These are phyloP conservation scores for Heliothis subflexa DNA, from an alignment of 1,140 invertebrate genomes.

Conservation along the genomic window DNA sequence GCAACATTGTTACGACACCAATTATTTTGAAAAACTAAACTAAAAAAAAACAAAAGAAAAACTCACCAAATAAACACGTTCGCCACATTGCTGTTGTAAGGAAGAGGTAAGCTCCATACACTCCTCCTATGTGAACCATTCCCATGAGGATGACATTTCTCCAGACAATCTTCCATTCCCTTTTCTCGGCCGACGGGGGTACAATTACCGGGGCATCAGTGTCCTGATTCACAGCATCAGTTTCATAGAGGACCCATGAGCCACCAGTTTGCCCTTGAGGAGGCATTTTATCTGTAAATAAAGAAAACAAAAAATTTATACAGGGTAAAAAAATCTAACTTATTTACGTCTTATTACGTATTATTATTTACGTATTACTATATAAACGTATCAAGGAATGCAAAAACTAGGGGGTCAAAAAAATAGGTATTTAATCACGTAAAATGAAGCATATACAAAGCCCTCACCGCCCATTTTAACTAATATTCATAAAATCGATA, in stretches of 20 bases:
- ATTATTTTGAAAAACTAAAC: not conserved
- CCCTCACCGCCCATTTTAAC: conserved; percentile 9
- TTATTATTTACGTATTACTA: too few relatives aligned
- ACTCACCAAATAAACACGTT: conserved; percentile 90
- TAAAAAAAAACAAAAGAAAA: not conserved
- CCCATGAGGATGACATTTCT: conserved; percentile 91
- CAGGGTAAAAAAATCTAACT: too few relatives aligned
- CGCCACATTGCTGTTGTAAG: conserved; percentile 88
- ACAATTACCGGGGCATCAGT: conserved; percentile 52
- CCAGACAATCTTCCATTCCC: conserved; percentile 90
- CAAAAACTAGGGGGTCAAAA: too few relatives aligned
- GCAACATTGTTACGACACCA: not conserved
- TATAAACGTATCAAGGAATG: too few relatives aligned
- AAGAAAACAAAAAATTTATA: not conserved
- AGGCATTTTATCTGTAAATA: conserved; percentile 69
- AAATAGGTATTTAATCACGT: too few relatives aligned
- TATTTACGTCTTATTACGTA: too few relatives aligned
- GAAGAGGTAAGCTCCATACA: conserved; percentile 91
- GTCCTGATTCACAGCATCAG: conserved; percentile 62
- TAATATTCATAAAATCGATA: conserved; percentile 15
- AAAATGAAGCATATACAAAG: too few relatives aligned
- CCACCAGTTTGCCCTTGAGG: conserved; percentile 67
- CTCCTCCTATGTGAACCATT: conserved; percentile 89
- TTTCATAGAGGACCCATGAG: conserved; percentile 71
- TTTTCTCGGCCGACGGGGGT: conserved; percentile 74